phyloP scores from a whole-genome alignment of 92 coral and sea anemone genomes.

The Heliopora coerulea region DNA sequence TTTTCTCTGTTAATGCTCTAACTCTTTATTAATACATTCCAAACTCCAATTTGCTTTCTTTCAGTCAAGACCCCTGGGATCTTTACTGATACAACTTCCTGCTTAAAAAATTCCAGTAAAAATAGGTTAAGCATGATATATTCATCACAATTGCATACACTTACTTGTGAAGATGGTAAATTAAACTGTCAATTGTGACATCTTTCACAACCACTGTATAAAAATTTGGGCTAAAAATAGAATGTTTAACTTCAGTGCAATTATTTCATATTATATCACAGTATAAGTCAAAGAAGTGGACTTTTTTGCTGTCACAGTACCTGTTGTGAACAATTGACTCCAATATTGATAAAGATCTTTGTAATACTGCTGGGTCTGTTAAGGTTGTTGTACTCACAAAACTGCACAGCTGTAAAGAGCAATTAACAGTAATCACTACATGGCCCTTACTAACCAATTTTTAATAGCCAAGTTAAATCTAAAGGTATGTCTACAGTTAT shows the following conservation, averaged over 20 bases:
- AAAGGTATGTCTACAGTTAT: too few species aligned
- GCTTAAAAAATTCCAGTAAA: too few species aligned
- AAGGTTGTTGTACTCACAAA: conserved; percentile 74
- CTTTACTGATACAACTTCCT: too few species aligned
- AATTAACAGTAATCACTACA: not conserved
- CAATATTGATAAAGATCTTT: conserved; percentile 82
- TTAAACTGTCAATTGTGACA: conserved; percentile 75
- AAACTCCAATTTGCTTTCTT: too few species aligned
- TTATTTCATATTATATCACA: too few species aligned
- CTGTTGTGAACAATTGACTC: conserved; percentile 87
- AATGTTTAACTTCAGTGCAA: not conserved
- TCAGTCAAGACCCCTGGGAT: too few species aligned
- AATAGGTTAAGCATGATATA: too few species aligned
- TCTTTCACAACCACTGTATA: conserved; percentile 73
- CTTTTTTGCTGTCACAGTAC: too few species aligned
- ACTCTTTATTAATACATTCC: too few species aligned
- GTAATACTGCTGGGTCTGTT: conserved; percentile 82
- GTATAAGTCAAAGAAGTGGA: too few species aligned
- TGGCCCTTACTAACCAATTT: not conserved
- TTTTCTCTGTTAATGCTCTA: too few species aligned
- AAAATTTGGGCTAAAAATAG: conserved; percentile 60
- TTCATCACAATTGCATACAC: too few species aligned
- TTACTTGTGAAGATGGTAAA: conserved; percentile 89
- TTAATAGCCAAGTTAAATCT: not conserved
- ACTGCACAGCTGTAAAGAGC: conserved; percentile 26